A percentile compares a stretch with the other conserved stretches of the same genome.
phyloP scores from a whole-genome alignment of 1,140 invertebrate species.

The Dinothrombium tinctorium region DNA sequence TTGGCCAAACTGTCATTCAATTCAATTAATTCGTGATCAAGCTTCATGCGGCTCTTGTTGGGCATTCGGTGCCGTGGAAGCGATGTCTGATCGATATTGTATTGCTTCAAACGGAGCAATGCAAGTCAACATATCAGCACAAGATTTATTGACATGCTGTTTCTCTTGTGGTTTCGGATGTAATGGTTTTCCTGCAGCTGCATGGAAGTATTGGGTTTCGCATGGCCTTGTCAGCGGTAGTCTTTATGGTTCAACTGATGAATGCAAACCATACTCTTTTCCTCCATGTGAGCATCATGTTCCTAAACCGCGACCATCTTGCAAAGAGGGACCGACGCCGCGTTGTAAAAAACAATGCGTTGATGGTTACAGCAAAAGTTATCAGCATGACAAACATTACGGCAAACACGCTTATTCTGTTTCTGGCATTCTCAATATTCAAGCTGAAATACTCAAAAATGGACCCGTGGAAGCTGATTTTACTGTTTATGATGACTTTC shows the following conservation, averaged over 20 bases:
- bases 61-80: constrained; percentile 10
- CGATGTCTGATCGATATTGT: constrained; percentile 38
- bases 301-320: constrained; percentile 45
- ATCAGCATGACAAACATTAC: constrained; percentile 49
- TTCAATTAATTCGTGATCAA: constrained; percentile 52
- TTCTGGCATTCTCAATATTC: constrained; percentile 40
- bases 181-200: constrained; percentile 23
- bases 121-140: constrained; percentile 20
- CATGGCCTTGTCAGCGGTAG: constrained; percentile 55
- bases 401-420: constrained; percentile 40
- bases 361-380: constrained; percentile 21
- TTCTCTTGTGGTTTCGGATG: constrained; percentile 18
- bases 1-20: constrained; percentile 63
- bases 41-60: constrained; percentile 27
- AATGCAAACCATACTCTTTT: constrained; percentile 60
- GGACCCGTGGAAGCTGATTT: constrained; percentile 79
- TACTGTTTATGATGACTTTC: constrained; percentile 64
- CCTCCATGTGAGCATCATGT: constrained; percentile 70
- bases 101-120: constrained; percentile 23
- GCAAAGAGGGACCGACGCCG: constrained; percentile 40
- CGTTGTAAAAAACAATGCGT: constrained; percentile 42
- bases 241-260: constrained; percentile 37
- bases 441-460: constrained; percentile 56
- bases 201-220: constrained; percentile 23
- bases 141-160: constrained; percentile 38